Evolutionary conservation across 2,113 vertebrate genomes (phyloP).

Genomic region (Hepsetus odoe): DNA sequence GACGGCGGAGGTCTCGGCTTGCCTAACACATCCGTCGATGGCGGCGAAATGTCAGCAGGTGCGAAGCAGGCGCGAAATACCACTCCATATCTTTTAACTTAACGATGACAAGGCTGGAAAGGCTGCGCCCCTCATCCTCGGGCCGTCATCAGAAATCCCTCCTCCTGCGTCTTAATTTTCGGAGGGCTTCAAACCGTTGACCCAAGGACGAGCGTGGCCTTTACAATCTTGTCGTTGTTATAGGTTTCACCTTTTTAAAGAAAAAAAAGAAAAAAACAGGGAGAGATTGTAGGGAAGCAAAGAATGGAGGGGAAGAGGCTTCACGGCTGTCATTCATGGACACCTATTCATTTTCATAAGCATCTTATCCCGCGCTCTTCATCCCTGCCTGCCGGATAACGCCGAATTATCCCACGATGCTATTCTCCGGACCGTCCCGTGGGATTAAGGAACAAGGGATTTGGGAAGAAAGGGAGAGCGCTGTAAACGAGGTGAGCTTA

Average conservation of each 20-base stretch:
- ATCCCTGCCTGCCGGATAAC: conserved; percentile 25
- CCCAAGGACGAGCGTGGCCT: neutral
- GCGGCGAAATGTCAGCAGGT: conserved; percentile 26
- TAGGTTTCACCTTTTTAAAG: conserved; percentile 41
- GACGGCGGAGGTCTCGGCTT: too few species aligned
- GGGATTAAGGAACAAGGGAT: conserved; percentile 29
- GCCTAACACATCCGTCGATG: conserved; percentile 7
- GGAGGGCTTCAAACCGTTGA: conserved; percentile 1
- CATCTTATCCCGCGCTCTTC: conserved; percentile 21
- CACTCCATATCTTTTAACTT: conserved; percentile 33
- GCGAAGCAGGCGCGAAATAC: conserved; percentile 9
- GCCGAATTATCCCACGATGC: conserved; percentile 9
- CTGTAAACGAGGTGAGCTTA: neutral
- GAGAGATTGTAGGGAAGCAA: neutral
- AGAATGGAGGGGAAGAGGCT: conserved; percentile 22
- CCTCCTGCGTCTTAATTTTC: conserved; percentile 18
- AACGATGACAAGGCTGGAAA: conserved; percentile 19
- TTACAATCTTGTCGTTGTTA: conserved; percentile 16
- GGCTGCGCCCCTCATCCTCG: neutral
- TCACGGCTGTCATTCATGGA: conserved; percentile 21
- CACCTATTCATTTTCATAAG: conserved; percentile 52
- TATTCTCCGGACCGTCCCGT: conserved; percentile 8
- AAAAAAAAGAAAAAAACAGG: neutral
- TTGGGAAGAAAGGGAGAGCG: neutral
- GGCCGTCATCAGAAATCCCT: conserved; percentile 15